These are phyloP conservation scores for Vimba vimba DNA, from an alignment of 2,113 vertebrate species.

Conservation along the genomic window DNA sequence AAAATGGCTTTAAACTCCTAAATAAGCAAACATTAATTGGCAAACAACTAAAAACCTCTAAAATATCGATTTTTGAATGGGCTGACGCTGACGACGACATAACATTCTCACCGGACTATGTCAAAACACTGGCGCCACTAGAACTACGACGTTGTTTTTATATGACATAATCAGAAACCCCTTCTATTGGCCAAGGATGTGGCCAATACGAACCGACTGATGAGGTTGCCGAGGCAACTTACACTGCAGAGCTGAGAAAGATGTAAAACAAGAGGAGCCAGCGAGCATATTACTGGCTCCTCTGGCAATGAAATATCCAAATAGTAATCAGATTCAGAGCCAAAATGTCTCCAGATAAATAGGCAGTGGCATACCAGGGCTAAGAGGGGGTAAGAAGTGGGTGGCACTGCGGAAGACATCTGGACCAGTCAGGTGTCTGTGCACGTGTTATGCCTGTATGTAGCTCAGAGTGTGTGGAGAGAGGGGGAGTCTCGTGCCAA, in stretches of 20 bases:
- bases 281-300: slow-evolving; percentile 61
- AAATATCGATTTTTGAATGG: background rate
- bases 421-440: slow-evolving; percentile 58
- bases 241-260: slow-evolving; percentile 60
- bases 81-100: slow-evolving; percentile 4
- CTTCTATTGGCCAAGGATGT: slow-evolving; percentile 48
- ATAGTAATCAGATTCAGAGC: slow-evolving; percentile 31
- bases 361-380: slow-evolving; percentile 49
- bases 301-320: background rate
- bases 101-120: slow-evolving; percentile 24
- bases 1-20: background rate
- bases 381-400: background rate
- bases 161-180: slow-evolving; percentile 69
- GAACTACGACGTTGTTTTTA: slow-evolving; percentile 52
- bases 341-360: slow-evolving; percentile 52
- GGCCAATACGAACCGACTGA: slow-evolving; percentile 53
- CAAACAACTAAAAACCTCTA: background rate
- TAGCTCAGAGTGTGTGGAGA: background rate
- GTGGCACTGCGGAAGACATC: slow-evolving; percentile 62
- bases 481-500: slow-evolving; percentile 28
- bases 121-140: slow-evolving; percentile 41
- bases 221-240: slow-evolving; percentile 66
- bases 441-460: slow-evolving; percentile 61
- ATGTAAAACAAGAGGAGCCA: slow-evolving; percentile 36
- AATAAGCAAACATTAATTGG: background rate